Conservation (phyloP, 2,888 invertebrate species). For the Morpho helenor region DNA sequence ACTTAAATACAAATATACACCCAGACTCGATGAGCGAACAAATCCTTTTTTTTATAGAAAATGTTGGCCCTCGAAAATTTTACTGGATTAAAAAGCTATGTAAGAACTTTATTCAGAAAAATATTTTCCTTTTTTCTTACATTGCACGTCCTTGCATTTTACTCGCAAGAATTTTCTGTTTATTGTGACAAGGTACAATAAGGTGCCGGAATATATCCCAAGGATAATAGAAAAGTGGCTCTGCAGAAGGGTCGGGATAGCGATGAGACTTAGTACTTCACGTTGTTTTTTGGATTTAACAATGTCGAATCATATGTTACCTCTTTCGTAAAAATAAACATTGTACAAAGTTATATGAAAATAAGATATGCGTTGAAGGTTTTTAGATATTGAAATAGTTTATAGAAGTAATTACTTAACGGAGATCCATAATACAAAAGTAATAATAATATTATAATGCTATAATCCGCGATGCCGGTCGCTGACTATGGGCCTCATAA, state of each 20-base stretch:
- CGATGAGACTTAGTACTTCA: constrained; percentile 34
- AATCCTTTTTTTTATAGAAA: too few species aligned
- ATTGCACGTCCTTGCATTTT: constrained; percentile 22
- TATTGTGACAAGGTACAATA: constrained; percentile 21
- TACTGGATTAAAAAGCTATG: neutral
- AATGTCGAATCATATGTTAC: constrained; percentile 27
- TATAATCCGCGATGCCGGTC: too few species aligned
- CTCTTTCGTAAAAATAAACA: constrained; percentile 14
- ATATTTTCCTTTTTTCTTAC: constrained; percentile 5
- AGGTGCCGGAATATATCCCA: constrained; percentile 20
- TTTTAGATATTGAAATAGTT: too few species aligned
- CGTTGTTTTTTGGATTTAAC: constrained; percentile 36
- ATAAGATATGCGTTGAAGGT: too few species aligned
- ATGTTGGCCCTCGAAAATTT: too few species aligned
- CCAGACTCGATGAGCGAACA: too few species aligned
- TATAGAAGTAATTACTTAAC: too few species aligned
- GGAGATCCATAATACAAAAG: too few species aligned
- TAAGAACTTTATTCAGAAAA: constrained; percentile 1
- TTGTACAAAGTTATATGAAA: constrained; percentile 6
- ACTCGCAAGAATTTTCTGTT: constrained; percentile 16
- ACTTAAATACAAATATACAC: too few species aligned
- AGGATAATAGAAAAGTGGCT: constrained; percentile 33
- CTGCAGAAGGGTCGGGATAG: constrained; percentile 33
- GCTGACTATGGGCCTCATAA: too few species aligned
- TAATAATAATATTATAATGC: too few species aligned